phyloP scores from a whole-genome alignment of 2,797 vertebrate genomes.

The Phoxinus dragarum region DNA sequence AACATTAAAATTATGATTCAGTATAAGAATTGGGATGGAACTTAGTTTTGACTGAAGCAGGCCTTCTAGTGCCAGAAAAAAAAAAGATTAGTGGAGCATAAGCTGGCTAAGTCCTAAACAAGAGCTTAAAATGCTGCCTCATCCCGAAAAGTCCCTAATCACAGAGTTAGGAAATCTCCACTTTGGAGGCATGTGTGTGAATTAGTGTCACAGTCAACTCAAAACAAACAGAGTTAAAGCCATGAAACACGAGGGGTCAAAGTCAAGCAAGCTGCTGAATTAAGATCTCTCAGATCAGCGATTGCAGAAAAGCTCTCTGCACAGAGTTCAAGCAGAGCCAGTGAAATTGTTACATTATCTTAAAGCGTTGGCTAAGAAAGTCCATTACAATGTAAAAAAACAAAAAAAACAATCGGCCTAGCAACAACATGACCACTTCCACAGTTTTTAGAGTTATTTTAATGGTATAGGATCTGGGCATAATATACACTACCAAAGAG shows the following conservation, averaged over 20 bases:
- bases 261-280: slow-evolving; percentile 28
- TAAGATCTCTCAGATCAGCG: slow-evolving; percentile 13
- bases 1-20: background rate
- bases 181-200: slow-evolving; percentile 44
- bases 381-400: background rate
- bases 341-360: background rate
- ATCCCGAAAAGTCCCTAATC: slow-evolving; percentile 58
- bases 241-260: slow-evolving; percentile 17
- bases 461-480: background rate
- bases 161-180: slow-evolving; percentile 57
- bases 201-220: slow-evolving; percentile 53
- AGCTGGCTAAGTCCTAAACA: slow-evolving; percentile 54
- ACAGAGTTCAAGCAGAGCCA: background rate
- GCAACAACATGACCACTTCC: background rate
- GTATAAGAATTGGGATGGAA: slow-evolving; percentile 79
- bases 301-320: background rate
- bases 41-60: slow-evolving; percentile 59
- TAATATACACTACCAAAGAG: background rate
- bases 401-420: background rate
- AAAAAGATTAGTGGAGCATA: slow-evolving; percentile 48
- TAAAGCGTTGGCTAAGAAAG: background rate
- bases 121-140: slow-evolving; percentile 37
- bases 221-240: slow-evolving; percentile 63
- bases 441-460: background rate
- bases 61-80: slow-evolving; percentile 17